These are phyloP conservation scores for Spilosoma lubricipeda DNA, from an alignment of 2,888 invertebrate species.

Conservation along the genomic window DNA sequence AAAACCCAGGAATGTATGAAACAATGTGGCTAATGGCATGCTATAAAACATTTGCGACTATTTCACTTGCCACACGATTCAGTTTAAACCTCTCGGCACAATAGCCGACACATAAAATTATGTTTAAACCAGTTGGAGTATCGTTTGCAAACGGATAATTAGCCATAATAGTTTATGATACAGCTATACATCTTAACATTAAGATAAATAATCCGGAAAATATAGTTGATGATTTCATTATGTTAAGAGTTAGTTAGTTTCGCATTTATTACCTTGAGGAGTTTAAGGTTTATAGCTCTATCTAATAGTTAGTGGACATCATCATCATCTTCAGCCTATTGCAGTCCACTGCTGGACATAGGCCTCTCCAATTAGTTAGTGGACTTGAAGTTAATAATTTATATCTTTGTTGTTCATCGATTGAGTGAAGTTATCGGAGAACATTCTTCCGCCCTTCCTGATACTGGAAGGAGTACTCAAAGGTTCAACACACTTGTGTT, in stretches of 20 bases:
- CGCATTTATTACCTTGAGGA: neutral
- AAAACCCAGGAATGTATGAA: slow-evolving; percentile 23
- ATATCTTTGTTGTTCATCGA: too few species aligned
- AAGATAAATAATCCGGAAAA: neutral
- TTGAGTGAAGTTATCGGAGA: too few species aligned
- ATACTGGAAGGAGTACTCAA: too few species aligned
- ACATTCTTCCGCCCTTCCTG: too few species aligned
- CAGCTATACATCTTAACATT: slow-evolving; percentile 7
- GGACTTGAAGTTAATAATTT: too few species aligned
- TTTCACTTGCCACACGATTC: slow-evolving; percentile 26
- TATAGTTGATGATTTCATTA: slow-evolving; percentile 11
- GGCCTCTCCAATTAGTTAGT: too few species aligned
- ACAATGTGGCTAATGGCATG: slow-evolving; percentile 44
- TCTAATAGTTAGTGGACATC: neutral
- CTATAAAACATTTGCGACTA: slow-evolving; percentile 26
- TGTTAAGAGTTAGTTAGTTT: neutral
- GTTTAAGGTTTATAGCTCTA: neutral
- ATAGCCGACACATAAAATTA: slow-evolving; percentile 15
- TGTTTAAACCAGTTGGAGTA: slow-evolving; percentile 18
- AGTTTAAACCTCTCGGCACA: slow-evolving; percentile 7
- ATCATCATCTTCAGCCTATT: too few species aligned
- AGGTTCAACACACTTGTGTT: too few species aligned
- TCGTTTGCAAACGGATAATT: slow-evolving; percentile 16
- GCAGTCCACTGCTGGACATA: too few species aligned
- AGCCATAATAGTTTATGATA: slow-evolving; percentile 11